Base-by-base conservation (phyloP, 2,888 invertebrate species). In the Apotomis betuletana region DNA sequence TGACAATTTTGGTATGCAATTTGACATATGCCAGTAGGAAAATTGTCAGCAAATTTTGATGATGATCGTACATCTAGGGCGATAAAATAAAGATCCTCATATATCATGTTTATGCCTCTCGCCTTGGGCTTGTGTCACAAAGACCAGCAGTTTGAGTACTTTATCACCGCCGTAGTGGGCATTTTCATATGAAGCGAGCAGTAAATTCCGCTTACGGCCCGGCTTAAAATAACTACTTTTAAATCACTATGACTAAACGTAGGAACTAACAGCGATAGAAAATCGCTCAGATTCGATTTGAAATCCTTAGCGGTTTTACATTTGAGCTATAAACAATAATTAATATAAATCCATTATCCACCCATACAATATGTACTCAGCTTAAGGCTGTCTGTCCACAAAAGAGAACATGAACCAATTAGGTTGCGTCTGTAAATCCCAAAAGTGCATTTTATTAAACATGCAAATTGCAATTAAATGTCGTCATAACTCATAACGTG, bases 301-400 rank as follows among this genome's bases (percentile, higher is more conserved):
- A 85, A 83, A 84, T 83, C 36, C 58, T 12, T 38, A 58, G 36
- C 58, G 36, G 38, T 10, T 82, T 85, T 81, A 87, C 85, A 83
- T 88, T 89, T 87, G 88, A 90, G 90, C 90, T 87, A 87, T 84
- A 86, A 85, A 86, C 84, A 81, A 85, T 85, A 84, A 67, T 68
- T 70, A 74, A 85, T 8, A 61, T 49, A 84, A 81, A 85, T 84
- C 88, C 88, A 87, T 85, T 87, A 86, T 86, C 87, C 86, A 88
- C 88, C 88, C 85, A 86, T 88, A 85, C 81, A 84, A 85, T 89
- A 86, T 81, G 83, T 84, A 88, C 84, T 78, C 76, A 77, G 78
- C 75, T 65, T 80, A 78, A 41, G 15, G 15, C 27, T 27, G 27
- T 27, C 27, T 27, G 27, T 27, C 27, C 27, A 27, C 27, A 27